Base-by-base conservation (phyloP, 1,140 invertebrate species). In the Drosophila pachea region DNA sequence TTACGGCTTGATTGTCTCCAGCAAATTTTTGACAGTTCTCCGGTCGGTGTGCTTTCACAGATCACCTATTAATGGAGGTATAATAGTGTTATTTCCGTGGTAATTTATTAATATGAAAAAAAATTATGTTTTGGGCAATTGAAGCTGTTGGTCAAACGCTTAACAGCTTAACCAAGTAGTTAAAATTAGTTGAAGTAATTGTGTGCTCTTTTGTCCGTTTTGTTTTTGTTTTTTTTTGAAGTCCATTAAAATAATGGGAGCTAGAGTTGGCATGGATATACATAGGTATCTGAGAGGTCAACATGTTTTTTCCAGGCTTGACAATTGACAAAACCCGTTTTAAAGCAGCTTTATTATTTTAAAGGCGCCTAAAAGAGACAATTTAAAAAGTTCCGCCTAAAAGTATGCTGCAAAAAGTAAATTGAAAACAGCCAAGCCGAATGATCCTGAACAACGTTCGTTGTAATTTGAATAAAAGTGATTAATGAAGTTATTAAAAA, bases 91-190 rank as follows among this genome's bases (percentile, higher is more conserved):
- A 65, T 76, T 79, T 76, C 68, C 76, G 47, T 36, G 49, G 38
- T 65, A 66, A 86, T 76, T 79, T 70, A 75, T 73, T 66, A 65
- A 76, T 64, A 84, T 79, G n/a, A n/a, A 76, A 79, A 43, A 32
- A 73, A 83, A 65, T 52, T 12, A 45, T 32, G 54, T 63, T 54
- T 43, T 38, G 33, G 42, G 16, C 54, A 58, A 62, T 74, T 55
- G 22, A 22, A 22, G 40, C 42, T 8, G 9, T n/a, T 11, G 31
- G 7, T 7, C 42, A 32, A 42, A 29, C 35, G 50, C 54, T 64
- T 38, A 65, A 58, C 66, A 63, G 36, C 43, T 68, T 29, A 43
- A 35, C 29, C n/a, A 43, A 33, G 32, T 49, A 8, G 16, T 36
- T 50, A 8, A 64, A 68, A 50, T 68, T 9, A 35, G 52, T 47